These are phyloP conservation scores for Pantherophis alleghaniensis DNA, from an alignment of 2,797 vertebrate genomes.

Conservation along the genomic window DNA sequence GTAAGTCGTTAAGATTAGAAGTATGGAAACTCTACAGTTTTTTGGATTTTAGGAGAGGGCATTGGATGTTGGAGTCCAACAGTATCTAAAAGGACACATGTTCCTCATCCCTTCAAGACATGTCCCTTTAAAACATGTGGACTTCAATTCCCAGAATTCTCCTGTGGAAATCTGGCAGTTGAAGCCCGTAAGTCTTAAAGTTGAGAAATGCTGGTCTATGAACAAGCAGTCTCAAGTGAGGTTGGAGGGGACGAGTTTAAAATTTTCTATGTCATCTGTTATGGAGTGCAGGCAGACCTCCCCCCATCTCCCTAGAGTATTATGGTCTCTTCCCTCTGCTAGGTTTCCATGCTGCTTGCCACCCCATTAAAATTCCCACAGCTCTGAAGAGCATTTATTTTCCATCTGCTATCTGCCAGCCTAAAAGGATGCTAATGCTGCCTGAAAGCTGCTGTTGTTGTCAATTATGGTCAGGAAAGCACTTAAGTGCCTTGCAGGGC, in stretches of 20 bases:
- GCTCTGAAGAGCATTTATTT: constrained; percentile 54
- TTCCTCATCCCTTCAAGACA: not conserved
- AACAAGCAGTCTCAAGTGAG: not conserved
- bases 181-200: not conserved
- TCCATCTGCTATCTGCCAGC: constrained; percentile 66
- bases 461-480: constrained; percentile 52
- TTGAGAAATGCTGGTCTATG: not conserved
- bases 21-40: not conserved
- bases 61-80: not conserved
- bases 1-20: not conserved
- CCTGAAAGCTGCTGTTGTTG: constrained; percentile 56
- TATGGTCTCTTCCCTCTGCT: not conserved
- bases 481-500: constrained; percentile 52
- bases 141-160: not conserved
- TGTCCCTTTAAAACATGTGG: not conserved
- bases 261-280: not conserved
- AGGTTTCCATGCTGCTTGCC: constrained; percentile 42
- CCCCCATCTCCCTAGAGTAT: not conserved
- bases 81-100: not conserved
- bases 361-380: constrained; percentile 41
- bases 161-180: not conserved
- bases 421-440: constrained; percentile 62
- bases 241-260: not conserved
- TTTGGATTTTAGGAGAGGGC: not conserved
- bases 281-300: not conserved